These are phyloP conservation scores for Meandrina meandrites DNA, from an alignment of 92 coral and sea anemone species.

Conservation along the genomic window DNA sequence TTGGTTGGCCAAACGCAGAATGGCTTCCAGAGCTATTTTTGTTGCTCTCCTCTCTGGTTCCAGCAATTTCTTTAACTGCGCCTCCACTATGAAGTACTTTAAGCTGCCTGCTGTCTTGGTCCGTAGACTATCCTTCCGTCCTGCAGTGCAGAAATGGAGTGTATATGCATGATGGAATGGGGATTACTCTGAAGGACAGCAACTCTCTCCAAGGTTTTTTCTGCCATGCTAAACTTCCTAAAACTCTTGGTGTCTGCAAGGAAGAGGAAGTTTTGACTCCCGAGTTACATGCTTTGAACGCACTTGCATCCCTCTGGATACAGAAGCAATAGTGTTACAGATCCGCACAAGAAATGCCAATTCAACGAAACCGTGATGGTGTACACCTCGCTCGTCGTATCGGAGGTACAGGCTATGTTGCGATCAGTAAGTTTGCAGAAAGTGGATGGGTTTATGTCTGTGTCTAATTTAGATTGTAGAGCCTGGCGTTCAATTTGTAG, in stretches of 20 bases:
- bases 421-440: slow-evolving; percentile 31
- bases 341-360: slow-evolving; percentile 38
- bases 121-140: slow-evolving; percentile 38
- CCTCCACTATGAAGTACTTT: slow-evolving; percentile 16
- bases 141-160: slow-evolving; percentile 27
- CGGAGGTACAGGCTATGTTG: slow-evolving; percentile 37
- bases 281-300: slow-evolving; percentile 37
- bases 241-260: slow-evolving; percentile 46
- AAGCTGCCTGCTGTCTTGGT: slow-evolving; percentile 38
- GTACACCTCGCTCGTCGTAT: slow-evolving; percentile 26
- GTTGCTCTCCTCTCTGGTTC: slow-evolving; percentile 47
- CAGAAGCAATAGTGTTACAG: slow-evolving; percentile 15
- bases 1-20: slow-evolving; percentile 46
- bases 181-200: slow-evolving; percentile 21
- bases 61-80: slow-evolving; percentile 38
- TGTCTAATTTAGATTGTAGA: slow-evolving; percentile 32
- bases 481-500: slow-evolving; percentile 29
- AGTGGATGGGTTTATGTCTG: slow-evolving; percentile 38
- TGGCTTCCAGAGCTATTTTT: slow-evolving; percentile 45
- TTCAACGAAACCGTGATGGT: slow-evolving; percentile 28
- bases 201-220: slow-evolving; percentile 34
- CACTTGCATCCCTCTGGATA: slow-evolving; percentile 46
- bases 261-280: slow-evolving; percentile 45
- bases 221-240: slow-evolving; percentile 36
- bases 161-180: slow-evolving; percentile 18